Conservation (phyloP, 2,113 vertebrate species). For the Pholis gunnellus region DNA sequence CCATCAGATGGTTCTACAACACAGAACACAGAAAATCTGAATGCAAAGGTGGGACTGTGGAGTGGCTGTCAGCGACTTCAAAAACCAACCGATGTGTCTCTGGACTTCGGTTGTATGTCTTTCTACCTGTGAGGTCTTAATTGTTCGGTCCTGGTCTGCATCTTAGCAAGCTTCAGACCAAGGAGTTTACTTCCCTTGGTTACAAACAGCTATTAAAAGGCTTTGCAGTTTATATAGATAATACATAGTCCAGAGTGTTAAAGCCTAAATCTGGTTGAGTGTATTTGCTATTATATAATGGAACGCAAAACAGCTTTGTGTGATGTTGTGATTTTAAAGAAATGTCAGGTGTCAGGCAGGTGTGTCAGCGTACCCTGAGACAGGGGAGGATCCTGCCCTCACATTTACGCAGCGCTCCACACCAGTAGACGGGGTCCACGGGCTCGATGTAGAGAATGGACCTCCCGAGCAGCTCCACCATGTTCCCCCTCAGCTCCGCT, state of each 20-base stretch:
- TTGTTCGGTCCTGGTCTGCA: not conserved
- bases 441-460: slow-evolving; percentile 71
- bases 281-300: not conserved
- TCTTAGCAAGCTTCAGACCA: not conserved
- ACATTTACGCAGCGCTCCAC: slow-evolving; percentile 75
- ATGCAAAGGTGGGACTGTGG: not conserved
- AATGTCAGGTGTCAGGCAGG: not conserved
- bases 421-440: slow-evolving; percentile 74
- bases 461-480: slow-evolving; percentile 76
- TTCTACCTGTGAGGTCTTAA: not conserved
- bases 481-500: slow-evolving; percentile 61
- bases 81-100: not conserved
- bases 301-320: slow-evolving; percentile 1
- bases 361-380: slow-evolving; percentile 70
- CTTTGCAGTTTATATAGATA: not conserved
- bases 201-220: not conserved
- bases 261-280: not conserved
- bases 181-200: not conserved
- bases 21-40: not conserved
- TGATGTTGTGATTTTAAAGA: slow-evolving; percentile 1
- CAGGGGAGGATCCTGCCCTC: slow-evolving; percentile 77
- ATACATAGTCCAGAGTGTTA: not conserved
- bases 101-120: not conserved
- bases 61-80: not conserved
- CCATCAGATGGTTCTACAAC: slow-evolving; percentile 79